Evolutionary conservation across 2,113 vertebrate species (phyloP).

Genomic region (rat (Rattus norvegicus)): GRCr8 NC_086039.1:41896001-41896500

Average conservation of each 20-base stretch:
- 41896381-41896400: not conserved
- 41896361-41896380: slow-evolving; percentile 64
- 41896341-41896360: slow-evolving; percentile 70
- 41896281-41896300: slow-evolving; percentile 73
- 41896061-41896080: slow-evolving; percentile 35
- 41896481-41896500: not conserved
- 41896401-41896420: slow-evolving; percentile 15
- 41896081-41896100: slow-evolving; percentile 48
- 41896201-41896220: slow-evolving; percentile 18
- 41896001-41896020: slow-evolving; percentile 78
- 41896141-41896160: slow-evolving; percentile 46
- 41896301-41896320: slow-evolving; percentile 68
- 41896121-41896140: slow-evolving; percentile 79
- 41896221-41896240: slow-evolving; percentile 77
- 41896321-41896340: slow-evolving; percentile 63
- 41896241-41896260: slow-evolving; percentile 81
- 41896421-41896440: slow-evolving; percentile 1
- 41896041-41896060: slow-evolving; percentile 60
- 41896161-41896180: slow-evolving; percentile 77
- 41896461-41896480: not conserved
- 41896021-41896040: slow-evolving; percentile 71
- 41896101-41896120: slow-evolving; percentile 70
- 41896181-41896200: slow-evolving; percentile 58
- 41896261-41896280: slow-evolving; percentile 81
- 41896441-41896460: not conserved